phyloP scores from a whole-genome alignment of 2,113 vertebrate species.

The Phaethon lepturus region DNA sequence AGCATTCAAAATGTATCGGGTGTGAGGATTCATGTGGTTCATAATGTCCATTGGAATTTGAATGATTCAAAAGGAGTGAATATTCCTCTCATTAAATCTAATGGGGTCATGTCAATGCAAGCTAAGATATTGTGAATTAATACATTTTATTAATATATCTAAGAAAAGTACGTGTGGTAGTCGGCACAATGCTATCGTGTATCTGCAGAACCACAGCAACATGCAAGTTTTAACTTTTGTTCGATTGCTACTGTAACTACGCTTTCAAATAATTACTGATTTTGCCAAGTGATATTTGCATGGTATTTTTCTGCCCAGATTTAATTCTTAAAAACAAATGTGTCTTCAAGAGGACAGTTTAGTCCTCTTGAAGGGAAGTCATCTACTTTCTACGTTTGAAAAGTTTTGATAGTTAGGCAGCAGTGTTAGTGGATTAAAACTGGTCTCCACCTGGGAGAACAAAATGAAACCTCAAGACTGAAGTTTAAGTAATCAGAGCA shows the following conservation, averaged over 20 bases:
- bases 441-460: not conserved
- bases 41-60: not conserved
- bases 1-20: not conserved
- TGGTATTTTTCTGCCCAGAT: not conserved
- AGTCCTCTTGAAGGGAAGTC: not conserved
- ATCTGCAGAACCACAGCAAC: not conserved
- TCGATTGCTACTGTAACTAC: not conserved
- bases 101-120: not conserved
- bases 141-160: not conserved
- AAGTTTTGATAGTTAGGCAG: not conserved
- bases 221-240: not conserved
- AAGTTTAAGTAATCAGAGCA: not conserved
- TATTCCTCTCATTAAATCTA: not conserved
- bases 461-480: not conserved
- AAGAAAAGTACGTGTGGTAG: not conserved
- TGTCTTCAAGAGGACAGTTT: not conserved
- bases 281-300: not conserved
- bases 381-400: not conserved
- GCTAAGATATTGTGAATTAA: not conserved
- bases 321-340: not conserved
- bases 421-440: not conserved
- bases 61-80: not conserved
- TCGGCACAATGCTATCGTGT: not conserved
- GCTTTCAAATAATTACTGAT: not conserved
- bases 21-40: not conserved